Evolutionary conservation across 2,888 invertebrate genomes (phyloP), one percentile per base, ranked within the genome.

Genomic region (Ichneumoninae sp.): DNA sequence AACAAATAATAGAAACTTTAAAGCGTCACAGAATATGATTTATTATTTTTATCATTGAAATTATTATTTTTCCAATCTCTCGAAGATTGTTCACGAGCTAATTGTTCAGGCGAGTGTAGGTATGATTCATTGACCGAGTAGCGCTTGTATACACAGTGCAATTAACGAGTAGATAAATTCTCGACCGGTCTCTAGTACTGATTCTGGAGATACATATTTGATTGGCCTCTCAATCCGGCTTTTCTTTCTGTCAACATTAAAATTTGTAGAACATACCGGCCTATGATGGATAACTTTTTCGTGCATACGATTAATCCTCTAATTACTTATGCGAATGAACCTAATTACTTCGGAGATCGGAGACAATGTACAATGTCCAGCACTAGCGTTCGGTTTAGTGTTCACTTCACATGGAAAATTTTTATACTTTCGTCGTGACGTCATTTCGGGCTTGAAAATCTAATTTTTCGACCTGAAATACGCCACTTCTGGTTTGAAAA

Each of bases 201-300:
- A 81, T 75, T 19, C 33, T 69, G 52, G 54, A 66, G 85, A 87
- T 87, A 83, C 85, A 87, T 87, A 85, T 80, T 85, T 85, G 78
- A 86, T 85, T 83, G 81, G 81, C 63, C 73, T 77, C 50, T 44
- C 57, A 50, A 47, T 26, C 44, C n/a, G 69, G 47, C 50, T 81
- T 76, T 70, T 63, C 44, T 76, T 3, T 16, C 30, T n/a, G 57
- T 26, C 30, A n/a, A 57, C 13, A 26, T 57, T 22, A 26, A 26
- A 7, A 22, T 54, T 26, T 16, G 40, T 40, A 40, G 40, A 40
- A 40, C 40, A 40, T 40, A 40, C 10, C 40, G 40, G 40, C 8
- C 40, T 10, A 40, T 40, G 40, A 40, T 40, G 40, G 40, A 40
- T 40, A 10, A 40, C 10, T 40, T 8, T 40, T 40, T 10, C 40